These are phyloP conservation scores for Syrista parreyssii DNA, from an alignment of 2,888 invertebrate species.

Conservation along the genomic window DNA sequence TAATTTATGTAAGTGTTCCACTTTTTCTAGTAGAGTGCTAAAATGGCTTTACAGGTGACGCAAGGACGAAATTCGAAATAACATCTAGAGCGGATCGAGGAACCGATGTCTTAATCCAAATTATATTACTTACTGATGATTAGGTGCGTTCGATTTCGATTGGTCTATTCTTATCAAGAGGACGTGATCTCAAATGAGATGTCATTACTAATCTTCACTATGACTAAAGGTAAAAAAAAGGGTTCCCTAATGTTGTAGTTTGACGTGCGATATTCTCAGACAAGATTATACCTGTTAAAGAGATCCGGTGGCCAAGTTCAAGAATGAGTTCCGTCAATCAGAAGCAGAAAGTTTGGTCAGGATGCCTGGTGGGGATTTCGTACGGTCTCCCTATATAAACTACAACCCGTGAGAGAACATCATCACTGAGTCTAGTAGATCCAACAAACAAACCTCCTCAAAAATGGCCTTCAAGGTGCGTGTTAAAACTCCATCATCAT, in stretches of 20 bases:
- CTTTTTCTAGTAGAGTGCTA: constrained; percentile 10
- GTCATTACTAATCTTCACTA: too few species aligned
- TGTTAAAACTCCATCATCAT: constrained; percentile 22
- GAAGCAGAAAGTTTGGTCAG: neutral
- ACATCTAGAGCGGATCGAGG: neutral
- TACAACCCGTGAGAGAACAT: constrained; percentile 45
- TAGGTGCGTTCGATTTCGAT: neutral
- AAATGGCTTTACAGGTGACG: neutral
- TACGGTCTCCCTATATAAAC: constrained; percentile 52
- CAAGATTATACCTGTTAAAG: neutral
- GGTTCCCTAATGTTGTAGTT: too few species aligned
- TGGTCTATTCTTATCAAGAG: neutral
- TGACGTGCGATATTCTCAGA: too few species aligned
- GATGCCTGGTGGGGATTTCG: neutral
- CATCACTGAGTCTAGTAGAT: constrained; percentile 60
- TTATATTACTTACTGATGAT: neutral
- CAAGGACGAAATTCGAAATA: constrained; percentile 2
- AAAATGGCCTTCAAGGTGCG: constrained; percentile 64
- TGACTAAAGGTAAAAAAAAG: too few species aligned
- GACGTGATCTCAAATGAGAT: too few species aligned
- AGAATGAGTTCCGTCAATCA: constrained; percentile 34
- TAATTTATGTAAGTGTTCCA: constrained; percentile 21
- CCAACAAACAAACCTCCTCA: constrained; percentile 52
- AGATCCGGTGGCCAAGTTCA: constrained; percentile 46
- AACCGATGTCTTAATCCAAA: neutral